phyloP scores from a whole-genome alignment of 2,797 vertebrate genomes.

The Meriones psammophilus region DNA sequence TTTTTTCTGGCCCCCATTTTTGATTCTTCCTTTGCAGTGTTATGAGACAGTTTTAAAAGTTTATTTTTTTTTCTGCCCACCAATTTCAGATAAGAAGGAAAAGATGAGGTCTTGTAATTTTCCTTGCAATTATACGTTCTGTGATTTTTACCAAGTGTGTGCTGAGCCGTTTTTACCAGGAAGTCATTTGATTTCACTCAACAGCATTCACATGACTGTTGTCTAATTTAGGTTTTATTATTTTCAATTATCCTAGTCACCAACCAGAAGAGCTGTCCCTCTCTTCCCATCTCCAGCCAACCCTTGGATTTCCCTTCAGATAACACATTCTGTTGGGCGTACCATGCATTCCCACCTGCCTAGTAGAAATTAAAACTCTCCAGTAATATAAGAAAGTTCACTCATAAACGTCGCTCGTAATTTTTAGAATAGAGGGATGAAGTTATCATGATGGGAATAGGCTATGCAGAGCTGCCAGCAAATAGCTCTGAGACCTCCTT shows the following conservation, averaged over 20 bases:
- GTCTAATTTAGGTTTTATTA: not conserved
- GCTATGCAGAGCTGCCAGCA: not conserved
- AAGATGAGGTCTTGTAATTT: not conserved
- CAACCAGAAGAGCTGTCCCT: not conserved
- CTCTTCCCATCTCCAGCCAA: not conserved
- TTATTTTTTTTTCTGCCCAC: not conserved
- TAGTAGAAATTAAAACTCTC: not conserved
- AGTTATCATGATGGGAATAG: not conserved
- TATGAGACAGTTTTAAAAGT: not conserved
- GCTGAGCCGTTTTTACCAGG: not conserved
- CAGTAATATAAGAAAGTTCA: not conserved
- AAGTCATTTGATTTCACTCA: not conserved
- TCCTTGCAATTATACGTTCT: conserved; percentile 22
- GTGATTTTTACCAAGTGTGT: not conserved
- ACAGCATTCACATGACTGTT: not conserved
- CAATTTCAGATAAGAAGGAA: conserved; percentile 57
- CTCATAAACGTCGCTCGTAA: not conserved
- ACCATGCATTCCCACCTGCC: not conserved
- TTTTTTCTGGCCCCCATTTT: not conserved
- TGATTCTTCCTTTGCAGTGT: not conserved
- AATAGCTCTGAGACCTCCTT: not conserved
- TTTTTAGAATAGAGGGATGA: not conserved
- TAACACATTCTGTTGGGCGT: not conserved
- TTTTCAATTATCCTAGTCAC: not conserved
- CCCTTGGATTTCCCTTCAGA: not conserved